A percentile compares a stretch with the other conserved stretches of the same genome.
Conservation (phyloP, 2,113 vertebrate species). For the Trichomycterus rosablanca region DNA sequence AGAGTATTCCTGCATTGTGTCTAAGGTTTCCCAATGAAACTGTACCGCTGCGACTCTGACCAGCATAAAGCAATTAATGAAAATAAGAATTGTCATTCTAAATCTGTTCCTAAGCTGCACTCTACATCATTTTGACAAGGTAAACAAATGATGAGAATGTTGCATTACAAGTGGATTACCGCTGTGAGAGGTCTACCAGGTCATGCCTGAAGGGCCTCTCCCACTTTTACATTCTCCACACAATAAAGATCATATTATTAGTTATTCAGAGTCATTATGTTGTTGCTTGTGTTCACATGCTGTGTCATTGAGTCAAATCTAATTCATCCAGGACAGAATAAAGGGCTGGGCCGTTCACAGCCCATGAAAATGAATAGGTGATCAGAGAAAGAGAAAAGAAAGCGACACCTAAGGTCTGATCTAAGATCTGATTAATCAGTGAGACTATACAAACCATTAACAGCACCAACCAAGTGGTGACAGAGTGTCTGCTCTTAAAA, state of each 20-base stretch:
- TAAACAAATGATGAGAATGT: conserved; percentile 3
- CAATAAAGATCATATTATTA: not conserved
- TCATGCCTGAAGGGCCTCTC: not conserved
- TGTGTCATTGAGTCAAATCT: conserved; percentile 18
- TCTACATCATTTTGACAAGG: conserved; percentile 5
- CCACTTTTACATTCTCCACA: not conserved
- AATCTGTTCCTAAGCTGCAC: conserved; percentile 2
- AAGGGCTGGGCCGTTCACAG: conserved; percentile 5
- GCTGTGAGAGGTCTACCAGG: not conserved
- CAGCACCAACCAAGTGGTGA: conserved; percentile 7
- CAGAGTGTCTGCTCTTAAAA: not conserved
- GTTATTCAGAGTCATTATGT: conserved; percentile 13
- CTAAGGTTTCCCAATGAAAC: too few relatives aligned
- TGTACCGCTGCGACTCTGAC: too few relatives aligned
- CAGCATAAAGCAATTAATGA: too few relatives aligned
- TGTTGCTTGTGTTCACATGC: conserved; percentile 24
- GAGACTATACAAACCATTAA: conserved; percentile 13
- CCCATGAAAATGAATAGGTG: conserved; percentile 31
- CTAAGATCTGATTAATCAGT: conserved; percentile 9
- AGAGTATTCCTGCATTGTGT: too few relatives aligned
- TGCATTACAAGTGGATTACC: conserved; percentile 6
- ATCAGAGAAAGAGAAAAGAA: conserved; percentile 36
- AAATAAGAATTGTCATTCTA: too few relatives aligned
- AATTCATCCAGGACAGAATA: conserved; percentile 21
- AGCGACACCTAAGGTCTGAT: conserved; percentile 12